Conservation (phyloP, 2,888 invertebrate species). For the Drosophila prolongata region DNA sequence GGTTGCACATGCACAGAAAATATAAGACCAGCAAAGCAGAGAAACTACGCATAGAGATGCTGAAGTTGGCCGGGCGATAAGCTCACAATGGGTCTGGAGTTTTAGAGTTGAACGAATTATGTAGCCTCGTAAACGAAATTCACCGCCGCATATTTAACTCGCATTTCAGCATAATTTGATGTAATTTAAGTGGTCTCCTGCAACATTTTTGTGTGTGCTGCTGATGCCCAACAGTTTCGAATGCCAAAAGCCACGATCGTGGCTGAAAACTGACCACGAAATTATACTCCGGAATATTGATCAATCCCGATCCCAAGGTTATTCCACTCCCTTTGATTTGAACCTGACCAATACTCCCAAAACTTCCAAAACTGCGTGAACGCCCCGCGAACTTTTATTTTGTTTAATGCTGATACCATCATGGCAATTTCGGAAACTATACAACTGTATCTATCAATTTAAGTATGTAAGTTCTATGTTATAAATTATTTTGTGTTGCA, state of each 20-base stretch:
- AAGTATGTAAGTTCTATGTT: too few species aligned
- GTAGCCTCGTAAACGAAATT: constrained; percentile 43
- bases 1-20: constrained; percentile 56
- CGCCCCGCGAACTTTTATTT: constrained; percentile 3
- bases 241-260: constrained; percentile 52
- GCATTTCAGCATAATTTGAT: constrained; percentile 80
- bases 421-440: neutral
- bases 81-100: constrained; percentile 32
- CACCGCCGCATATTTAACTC: constrained; percentile 62
- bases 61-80: constrained; percentile 57
- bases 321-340: constrained; percentile 34
- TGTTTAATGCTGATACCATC: neutral
- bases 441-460: neutral
- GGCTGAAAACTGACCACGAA: constrained; percentile 69
- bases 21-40: constrained; percentile 1
- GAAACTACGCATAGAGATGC: constrained; percentile 64
- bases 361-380: constrained; percentile 43
- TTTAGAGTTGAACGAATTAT: constrained; percentile 56
- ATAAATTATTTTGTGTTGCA: too few species aligned
- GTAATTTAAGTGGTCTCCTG: constrained; percentile 63
- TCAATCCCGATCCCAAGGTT: constrained; percentile 68
- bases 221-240: constrained; percentile 4
- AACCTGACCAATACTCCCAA: constrained; percentile 9
- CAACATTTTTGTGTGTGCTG: constrained; percentile 16
- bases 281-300: constrained; percentile 75